A percentile compares a stretch with the other conserved stretches of the same genome.
phyloP scores from a whole-genome alignment of 2,888 invertebrate species.

The Cotesia congregata region DNA sequence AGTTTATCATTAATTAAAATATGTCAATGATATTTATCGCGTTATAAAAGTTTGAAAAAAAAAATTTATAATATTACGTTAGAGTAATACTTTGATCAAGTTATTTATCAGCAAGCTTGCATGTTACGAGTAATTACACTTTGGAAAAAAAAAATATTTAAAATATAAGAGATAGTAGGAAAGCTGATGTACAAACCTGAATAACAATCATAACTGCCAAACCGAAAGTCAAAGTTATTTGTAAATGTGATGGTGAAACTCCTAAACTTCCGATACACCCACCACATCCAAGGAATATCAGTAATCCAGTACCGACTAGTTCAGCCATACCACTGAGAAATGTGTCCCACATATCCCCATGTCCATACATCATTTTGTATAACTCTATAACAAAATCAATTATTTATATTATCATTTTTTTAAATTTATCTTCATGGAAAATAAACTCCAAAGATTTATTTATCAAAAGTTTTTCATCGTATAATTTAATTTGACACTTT shows the following conservation, averaged over 20 bases:
- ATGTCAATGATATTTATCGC: too few species aligned
- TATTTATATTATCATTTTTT: neutral
- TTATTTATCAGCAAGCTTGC: neutral
- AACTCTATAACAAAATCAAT: constrained; percentile 49
- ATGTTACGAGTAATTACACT: neutral
- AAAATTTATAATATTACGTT: too few species aligned
- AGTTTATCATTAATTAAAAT: neutral
- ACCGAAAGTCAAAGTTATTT: constrained; percentile 65
- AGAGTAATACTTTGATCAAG: too few species aligned
- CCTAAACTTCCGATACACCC: constrained; percentile 59
- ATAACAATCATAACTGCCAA: constrained; percentile 66
- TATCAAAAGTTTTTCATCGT: neutral
- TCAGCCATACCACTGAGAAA: constrained; percentile 64
- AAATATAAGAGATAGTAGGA: neutral
- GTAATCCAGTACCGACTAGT: constrained; percentile 63
- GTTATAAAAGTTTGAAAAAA: too few species aligned
- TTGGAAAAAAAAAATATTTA: neutral
- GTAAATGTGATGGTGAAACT: constrained; percentile 56
- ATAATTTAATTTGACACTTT: neutral
- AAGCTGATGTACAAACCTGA: constrained; percentile 59
- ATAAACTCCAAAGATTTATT: neutral
- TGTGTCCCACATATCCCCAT: constrained; percentile 52
- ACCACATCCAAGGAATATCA: constrained; percentile 67
- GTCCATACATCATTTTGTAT: constrained; percentile 53
- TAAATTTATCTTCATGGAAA: neutral